phyloP scores from a whole-genome alignment of 2,797 vertebrate genomes.

The Valencia hispanica region DNA sequence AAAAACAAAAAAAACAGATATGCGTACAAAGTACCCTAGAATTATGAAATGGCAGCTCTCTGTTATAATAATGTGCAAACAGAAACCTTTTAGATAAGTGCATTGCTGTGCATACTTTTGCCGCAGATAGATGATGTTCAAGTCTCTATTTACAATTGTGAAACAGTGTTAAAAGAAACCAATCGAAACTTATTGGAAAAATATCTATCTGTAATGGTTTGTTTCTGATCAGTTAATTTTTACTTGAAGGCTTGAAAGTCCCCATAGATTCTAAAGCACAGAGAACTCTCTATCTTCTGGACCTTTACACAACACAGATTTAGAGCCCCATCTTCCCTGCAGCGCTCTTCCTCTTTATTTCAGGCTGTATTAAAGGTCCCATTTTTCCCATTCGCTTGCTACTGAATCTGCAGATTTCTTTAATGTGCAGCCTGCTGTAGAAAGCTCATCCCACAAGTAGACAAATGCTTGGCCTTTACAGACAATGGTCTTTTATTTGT shows the following conservation, averaged over 20 bases:
- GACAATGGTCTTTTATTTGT: conserved; percentile 70
- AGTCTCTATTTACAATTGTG: neutral
- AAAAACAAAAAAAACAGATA: conserved; percentile 13
- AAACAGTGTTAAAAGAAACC: neutral
- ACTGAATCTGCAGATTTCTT: conserved; percentile 61
- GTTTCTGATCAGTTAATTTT: neutral
- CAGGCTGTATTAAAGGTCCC: conserved; percentile 44
- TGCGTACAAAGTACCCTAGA: neutral
- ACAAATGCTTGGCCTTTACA: conserved; percentile 66
- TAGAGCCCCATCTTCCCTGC: neutral
- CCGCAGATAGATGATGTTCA: neutral
- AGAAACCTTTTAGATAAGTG: neutral
- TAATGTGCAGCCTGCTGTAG: conserved; percentile 54
- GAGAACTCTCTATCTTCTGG: neutral
- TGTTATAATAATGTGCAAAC: neutral
- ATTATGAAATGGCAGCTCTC: conserved; percentile 1
- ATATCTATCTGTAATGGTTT: neutral
- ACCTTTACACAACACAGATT: conserved; percentile 48
- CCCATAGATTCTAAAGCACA: neutral
- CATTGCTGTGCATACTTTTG: neutral
- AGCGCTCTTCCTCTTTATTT: conserved; percentile 4
- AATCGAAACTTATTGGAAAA: neutral
- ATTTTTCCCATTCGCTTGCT: conserved; percentile 32
- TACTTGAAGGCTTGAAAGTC: neutral
- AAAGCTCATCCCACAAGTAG: conserved; percentile 52